These are phyloP conservation scores for Campoplex nolae DNA, from an alignment of 2,888 invertebrate species.

Conservation along the genomic window DNA sequence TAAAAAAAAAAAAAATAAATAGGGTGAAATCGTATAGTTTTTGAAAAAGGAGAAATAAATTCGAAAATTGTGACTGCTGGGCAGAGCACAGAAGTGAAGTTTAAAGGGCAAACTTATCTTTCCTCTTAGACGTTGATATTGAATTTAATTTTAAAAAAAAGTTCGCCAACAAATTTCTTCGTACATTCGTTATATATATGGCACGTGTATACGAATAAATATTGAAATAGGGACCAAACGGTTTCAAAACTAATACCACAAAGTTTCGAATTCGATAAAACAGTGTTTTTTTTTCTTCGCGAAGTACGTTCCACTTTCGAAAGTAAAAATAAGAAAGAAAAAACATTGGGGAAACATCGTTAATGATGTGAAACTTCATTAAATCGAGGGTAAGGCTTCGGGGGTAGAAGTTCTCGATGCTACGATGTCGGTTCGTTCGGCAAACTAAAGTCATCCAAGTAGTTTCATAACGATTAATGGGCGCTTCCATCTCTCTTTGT, in stretches of 20 bases:
- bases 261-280: neutral
- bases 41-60: neutral
- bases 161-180: neutral
- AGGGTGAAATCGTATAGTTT: neutral
- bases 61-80: neutral
- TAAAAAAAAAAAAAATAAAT: neutral
- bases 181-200: neutral
- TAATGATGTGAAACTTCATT: constrained; percentile 10
- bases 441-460: constrained; percentile 20
- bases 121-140: neutral
- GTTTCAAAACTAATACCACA: neutral
- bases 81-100: neutral
- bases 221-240: neutral
- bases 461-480: constrained; percentile 27
- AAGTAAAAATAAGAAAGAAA: neutral
- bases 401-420: neutral
- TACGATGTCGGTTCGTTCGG: neutral
- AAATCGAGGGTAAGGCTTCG: neutral
- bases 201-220: neutral
- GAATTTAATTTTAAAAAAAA: neutral
- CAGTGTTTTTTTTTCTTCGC: neutral
- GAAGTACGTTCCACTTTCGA: neutral
- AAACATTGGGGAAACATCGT: neutral
- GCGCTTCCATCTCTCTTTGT: constrained; percentile 14
- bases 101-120: neutral